Conservation (phyloP, 2,113 vertebrate genomes). For the Tor tambroides region DNA sequence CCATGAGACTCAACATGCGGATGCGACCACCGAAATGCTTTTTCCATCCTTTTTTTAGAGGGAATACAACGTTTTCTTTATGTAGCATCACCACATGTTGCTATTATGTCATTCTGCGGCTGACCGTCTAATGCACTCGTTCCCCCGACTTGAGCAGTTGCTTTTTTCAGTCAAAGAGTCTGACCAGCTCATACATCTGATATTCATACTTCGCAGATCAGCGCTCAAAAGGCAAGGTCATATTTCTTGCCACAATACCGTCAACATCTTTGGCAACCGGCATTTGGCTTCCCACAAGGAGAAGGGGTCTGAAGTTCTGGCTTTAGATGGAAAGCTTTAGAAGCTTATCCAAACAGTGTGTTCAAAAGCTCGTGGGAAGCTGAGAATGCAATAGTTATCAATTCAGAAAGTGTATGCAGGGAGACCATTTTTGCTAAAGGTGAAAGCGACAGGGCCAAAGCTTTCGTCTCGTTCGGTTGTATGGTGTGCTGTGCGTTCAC, state of each 20-base stretch:
- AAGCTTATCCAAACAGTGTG: slow-evolving; percentile 60
- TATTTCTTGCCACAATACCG: slow-evolving; percentile 72
- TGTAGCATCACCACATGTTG: slow-evolving; percentile 70
- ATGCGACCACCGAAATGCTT: slow-evolving; percentile 58
- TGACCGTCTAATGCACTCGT: slow-evolving; percentile 69
- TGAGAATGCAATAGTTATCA: slow-evolving; percentile 55
- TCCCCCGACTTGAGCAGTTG: slow-evolving; percentile 53
- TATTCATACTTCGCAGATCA: slow-evolving; percentile 64
- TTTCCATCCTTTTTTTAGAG: slow-evolving; percentile 45
- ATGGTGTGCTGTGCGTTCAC: neutral
- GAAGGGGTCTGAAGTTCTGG: slow-evolving; percentile 60
- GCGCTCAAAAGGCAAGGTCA: slow-evolving; percentile 67
- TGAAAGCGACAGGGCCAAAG: neutral
- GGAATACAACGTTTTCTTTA: slow-evolving; percentile 52
- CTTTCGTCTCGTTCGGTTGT: neutral
- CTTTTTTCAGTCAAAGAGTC: slow-evolving; percentile 65
- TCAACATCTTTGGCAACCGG: slow-evolving; percentile 71
- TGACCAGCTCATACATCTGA: slow-evolving; percentile 68
- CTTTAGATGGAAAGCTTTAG: slow-evolving; percentile 55
- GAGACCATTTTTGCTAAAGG: neutral
- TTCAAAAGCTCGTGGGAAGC: slow-evolving; percentile 55
- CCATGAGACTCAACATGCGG: slow-evolving; percentile 56
- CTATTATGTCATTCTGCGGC: slow-evolving; percentile 73
- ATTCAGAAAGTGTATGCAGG: neutral
- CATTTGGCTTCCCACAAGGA: slow-evolving; percentile 63